Conservation (phyloP, 2,113 vertebrate genomes). For the Macquaria ambigua region DNA sequence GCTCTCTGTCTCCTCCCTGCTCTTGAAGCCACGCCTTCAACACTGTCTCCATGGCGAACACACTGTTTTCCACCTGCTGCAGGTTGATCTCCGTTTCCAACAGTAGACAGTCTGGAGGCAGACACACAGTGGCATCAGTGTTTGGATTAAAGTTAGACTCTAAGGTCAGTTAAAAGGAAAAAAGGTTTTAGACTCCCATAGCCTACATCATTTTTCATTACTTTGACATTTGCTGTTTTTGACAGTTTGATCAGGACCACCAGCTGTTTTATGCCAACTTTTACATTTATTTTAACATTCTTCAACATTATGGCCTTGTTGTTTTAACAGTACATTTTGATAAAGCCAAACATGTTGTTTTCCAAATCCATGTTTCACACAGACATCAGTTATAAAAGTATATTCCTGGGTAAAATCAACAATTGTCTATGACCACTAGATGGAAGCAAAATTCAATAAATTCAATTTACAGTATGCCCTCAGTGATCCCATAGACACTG, state of each 20-base stretch:
- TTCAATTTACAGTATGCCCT: fast-evolving
- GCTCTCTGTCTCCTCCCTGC: conserved; percentile 88
- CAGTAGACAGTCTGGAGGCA: conserved; percentile 82
- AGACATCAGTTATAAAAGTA: not conserved
- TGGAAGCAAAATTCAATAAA: conserved; percentile 49
- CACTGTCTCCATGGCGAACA: conserved; percentile 88
- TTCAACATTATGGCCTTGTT: not conserved
- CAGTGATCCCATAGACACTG: not conserved
- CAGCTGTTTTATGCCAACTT: not conserved
- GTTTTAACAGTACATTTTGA: no score
- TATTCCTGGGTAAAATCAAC: not conserved
- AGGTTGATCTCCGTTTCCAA: conserved; percentile 89
- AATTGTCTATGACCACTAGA: conserved; percentile 62
- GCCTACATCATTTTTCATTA: no score
- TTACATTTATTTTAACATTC: not conserved
- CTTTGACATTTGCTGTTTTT: no score
- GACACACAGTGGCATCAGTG: not conserved
- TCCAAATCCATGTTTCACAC: not conserved
- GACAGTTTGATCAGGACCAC: no score
- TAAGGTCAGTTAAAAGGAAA: no score
- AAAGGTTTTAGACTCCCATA: no score
- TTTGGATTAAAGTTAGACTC: not conserved
- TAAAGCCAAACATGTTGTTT: not conserved
- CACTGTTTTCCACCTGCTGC: conserved; percentile 87
- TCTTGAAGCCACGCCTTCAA: conserved; percentile 94